Percentiles rank a stretch among this genome's conserved stretches.
Conservation (phyloP, 2,113 vertebrate genomes). For the Thryonomys swinderianus region DNA sequence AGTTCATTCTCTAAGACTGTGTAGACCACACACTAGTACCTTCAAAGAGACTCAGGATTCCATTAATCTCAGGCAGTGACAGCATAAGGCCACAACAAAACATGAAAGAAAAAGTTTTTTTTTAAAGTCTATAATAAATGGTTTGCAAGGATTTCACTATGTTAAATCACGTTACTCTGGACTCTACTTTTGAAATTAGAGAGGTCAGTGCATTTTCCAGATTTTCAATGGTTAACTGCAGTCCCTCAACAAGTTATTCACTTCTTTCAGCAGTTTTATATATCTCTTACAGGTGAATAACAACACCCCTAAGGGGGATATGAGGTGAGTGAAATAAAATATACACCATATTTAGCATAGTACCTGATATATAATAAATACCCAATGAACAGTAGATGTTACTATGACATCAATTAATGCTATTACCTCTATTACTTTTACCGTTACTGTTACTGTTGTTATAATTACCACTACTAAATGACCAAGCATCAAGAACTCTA, state of each 20-base stretch:
- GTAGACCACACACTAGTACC: background rate
- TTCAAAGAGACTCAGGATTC: background rate
- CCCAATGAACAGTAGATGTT: background rate
- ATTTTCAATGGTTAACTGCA: background rate
- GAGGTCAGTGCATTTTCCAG: background rate
- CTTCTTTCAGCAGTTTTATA: conserved; percentile 12
- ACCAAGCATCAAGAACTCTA: background rate
- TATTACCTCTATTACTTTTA: background rate
- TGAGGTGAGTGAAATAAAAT: background rate
- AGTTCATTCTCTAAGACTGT: background rate
- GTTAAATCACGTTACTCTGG: background rate
- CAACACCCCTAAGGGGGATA: background rate
- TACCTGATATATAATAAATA: background rate
- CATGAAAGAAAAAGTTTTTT: background rate
- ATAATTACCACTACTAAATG: background rate
- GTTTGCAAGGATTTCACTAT: background rate
- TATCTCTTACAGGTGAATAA: background rate
- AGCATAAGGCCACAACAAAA: background rate
- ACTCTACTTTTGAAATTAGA: conserved; percentile 11
- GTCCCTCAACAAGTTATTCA: background rate
- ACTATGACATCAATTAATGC: background rate
- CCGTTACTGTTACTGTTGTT: background rate
- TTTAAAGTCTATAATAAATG: background rate
- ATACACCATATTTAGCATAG: background rate
- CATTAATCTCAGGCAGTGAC: background rate